These are phyloP conservation scores for Phengaris arion DNA, from an alignment of 2,888 invertebrate species.

Conservation along the genomic window DNA sequence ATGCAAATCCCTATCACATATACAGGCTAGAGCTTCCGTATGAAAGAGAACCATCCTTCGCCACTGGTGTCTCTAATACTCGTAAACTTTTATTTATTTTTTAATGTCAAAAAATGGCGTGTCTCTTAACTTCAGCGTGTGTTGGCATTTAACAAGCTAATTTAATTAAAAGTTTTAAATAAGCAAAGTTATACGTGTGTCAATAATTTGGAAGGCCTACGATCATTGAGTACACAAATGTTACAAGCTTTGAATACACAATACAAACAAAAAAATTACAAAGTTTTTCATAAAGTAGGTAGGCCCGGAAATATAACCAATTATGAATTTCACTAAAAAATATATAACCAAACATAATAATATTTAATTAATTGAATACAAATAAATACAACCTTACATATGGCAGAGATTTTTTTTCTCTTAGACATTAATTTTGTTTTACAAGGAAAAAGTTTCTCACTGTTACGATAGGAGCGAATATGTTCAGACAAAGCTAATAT, in stretches of 20 bases:
- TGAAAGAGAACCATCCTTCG: no score
- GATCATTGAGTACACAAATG: neutral
- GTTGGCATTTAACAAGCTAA: slow-evolving; percentile 4
- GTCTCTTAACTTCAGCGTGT: slow-evolving; percentile 51
- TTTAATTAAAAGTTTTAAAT: slow-evolving; percentile 13
- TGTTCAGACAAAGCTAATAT: slow-evolving; percentile 8
- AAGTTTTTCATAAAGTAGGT: neutral
- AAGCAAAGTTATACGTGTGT: slow-evolving; percentile 9
- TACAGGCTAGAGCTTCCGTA: no score
- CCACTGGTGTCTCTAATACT: no score
- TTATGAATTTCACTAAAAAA: neutral
- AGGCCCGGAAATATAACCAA: neutral
- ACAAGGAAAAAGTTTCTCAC: slow-evolving; percentile 4
- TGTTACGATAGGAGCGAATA: neutral
- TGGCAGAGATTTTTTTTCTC: neutral
- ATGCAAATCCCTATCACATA: no score
- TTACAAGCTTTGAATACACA: no score
- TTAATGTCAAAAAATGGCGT: slow-evolving; percentile 48
- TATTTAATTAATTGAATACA: no score
- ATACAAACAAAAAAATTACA: neutral
- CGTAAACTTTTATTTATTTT: neutral
- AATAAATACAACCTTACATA: neutral
- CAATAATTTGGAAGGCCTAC: neutral
- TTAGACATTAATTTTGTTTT: neutral
- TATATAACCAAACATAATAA: neutral